Evolutionary conservation across 2,797 vertebrate genomes (phyloP), one percentile per base, ranked within the genome.

Genomic region (Sciurus vulgaris): DNA sequence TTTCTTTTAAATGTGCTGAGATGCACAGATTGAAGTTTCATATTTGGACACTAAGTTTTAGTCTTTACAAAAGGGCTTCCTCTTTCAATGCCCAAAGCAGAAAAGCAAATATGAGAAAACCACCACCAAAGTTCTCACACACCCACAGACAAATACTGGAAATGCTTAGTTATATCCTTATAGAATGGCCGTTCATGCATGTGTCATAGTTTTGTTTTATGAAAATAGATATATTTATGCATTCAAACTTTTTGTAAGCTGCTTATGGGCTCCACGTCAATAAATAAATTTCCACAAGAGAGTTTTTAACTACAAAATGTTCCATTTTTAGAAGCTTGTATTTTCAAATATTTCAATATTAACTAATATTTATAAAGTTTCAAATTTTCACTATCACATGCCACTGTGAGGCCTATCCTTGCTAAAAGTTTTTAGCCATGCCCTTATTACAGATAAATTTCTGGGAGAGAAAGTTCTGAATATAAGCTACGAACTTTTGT

Each of bases 101-200:
- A 94, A 88, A 94, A 93, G 44, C 38, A 95, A 96, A 85, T 87
- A 10, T 51, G 94, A n/a, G 93, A 86, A 96, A 94, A 88, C 38
- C 61, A 83, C 30, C 69, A 30, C 49, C 30, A 65, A 79, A 88
- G 83, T 85, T 92, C 70, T 59, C 61, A 85, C 17, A 49, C 10
- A 72, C 15, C 47, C 33, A 41, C 38, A 78, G 35, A 77, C 59
- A 82, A 91, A 41, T 89, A 63, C 24, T 74, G 38, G 3, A 65
- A 67, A 89, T 78, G 22, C 69, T 94, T 74, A 78, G 54, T 81
- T 73, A 30, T 49, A 67, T 85, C 11, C 79, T 79, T 12, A 18
- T 59, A 73, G 9, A 92, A 84, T 28, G 28, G 22, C 26, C 35
- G 84, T 69, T 72, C 28, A 56, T 86, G 76, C 30, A 91, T 89